These are phyloP conservation scores for Strix aluco DNA, from an alignment of 2,113 vertebrate genomes.

Conservation along the genomic window DNA sequence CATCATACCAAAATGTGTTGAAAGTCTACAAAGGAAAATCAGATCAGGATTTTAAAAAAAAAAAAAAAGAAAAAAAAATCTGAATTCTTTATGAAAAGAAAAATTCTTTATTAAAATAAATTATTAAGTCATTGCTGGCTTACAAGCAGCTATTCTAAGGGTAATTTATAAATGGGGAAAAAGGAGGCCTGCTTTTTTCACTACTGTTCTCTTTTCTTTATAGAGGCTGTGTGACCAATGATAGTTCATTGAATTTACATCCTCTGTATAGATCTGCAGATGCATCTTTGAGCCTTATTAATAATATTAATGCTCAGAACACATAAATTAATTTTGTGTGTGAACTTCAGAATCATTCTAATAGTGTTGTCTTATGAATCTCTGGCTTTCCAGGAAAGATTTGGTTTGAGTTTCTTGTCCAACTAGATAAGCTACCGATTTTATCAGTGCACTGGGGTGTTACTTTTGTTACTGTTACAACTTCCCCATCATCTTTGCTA, in stretches of 20 bases:
- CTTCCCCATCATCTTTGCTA: neutral
- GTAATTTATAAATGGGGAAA: neutral
- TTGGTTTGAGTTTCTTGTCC: neutral
- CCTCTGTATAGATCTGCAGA: slow-evolving; percentile 18
- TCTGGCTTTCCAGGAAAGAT: neutral
- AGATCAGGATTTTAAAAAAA: neutral
- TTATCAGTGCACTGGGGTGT: neutral
- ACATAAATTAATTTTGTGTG: neutral
- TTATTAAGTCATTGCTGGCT: neutral
- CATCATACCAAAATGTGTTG: neutral
- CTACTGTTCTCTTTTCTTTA: neutral
- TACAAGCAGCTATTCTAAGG: neutral
- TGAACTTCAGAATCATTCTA: neutral
- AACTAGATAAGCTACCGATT: neutral
- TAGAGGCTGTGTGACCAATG: neutral
- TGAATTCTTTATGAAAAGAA: neutral
- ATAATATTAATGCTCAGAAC: slow-evolving; percentile 32
- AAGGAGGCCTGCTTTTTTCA: neutral
- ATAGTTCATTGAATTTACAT: slow-evolving; percentile 3
- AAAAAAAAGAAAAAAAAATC: neutral
- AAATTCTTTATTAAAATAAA: neutral
- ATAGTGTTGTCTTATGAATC: slow-evolving; percentile 20
- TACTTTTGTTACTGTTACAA: neutral
- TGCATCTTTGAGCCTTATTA: neutral
- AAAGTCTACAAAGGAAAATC: neutral